phyloP scores from a whole-genome alignment of 2,797 vertebrate species.

The Semaprochilodus insignis region DNA sequence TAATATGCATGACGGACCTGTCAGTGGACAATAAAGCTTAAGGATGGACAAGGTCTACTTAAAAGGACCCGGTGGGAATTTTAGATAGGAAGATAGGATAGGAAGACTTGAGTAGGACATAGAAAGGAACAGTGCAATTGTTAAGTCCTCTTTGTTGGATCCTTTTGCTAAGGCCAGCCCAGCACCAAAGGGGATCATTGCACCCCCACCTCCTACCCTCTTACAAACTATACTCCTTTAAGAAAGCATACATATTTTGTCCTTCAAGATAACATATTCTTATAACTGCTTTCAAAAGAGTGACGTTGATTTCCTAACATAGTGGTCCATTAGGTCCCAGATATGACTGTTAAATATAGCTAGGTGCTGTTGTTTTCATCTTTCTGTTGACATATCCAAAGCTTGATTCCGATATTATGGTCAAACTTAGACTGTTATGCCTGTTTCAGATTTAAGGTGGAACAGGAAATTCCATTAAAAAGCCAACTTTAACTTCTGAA shows the following conservation, averaged over 20 bases:
- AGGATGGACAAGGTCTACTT: slow-evolving; percentile 27
- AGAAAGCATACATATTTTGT: not conserved
- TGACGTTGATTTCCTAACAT: not conserved
- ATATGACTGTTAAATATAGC: not conserved
- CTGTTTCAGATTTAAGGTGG: no score
- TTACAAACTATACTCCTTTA: not conserved
- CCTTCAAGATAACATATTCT: not conserved
- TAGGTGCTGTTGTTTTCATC: no score
- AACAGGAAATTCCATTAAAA: no score
- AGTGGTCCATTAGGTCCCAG: not conserved
- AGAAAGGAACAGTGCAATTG: not conserved
- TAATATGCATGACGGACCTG: slow-evolving; percentile 20
- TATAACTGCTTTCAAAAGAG: not conserved
- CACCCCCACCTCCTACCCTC: not conserved
- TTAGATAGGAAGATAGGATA: not conserved
- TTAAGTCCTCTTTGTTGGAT: not conserved
- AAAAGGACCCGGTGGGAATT: slow-evolving; percentile 10
- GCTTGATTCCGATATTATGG: no score
- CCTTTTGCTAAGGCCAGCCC: not conserved
- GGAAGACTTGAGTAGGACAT: not conserved
- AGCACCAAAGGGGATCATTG: not conserved
- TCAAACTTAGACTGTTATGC: no score
- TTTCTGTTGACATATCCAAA: no score
- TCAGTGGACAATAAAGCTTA: slow-evolving; percentile 21
- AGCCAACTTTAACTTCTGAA: no score